Base-by-base conservation (phyloP, 2,113 vertebrate genomes). In the Hipposideros armiger region DNA sequence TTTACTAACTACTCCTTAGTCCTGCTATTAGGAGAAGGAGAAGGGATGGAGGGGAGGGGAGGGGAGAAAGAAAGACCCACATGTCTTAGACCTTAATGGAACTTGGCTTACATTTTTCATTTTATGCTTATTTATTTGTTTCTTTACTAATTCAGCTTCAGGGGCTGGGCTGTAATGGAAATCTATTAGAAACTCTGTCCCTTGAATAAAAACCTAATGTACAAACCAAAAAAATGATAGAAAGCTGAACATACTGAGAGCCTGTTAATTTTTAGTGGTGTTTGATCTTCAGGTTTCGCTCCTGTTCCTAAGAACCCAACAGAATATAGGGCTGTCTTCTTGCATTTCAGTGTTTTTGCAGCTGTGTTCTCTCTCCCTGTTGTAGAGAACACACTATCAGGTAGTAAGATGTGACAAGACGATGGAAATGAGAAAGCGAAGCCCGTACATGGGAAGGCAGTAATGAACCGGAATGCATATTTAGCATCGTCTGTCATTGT, bases 401-500 rank as follows among this genome's bases (percentile, higher is more conserved):
- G 94, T 97, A 96, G 69, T 88, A 87, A 93, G 95, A 93, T 66
- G 66, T 93, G 86, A 87, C 94, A 95, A 84, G 89, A 85, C 93
- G 94, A 95, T 91, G 85, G 83, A 97, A 97, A 96, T 88, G 92
- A 97, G 83, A 86, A 94, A 93, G 92, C 70, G 26, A 87, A 95
- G 91, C 82, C 0, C 1, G 74, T 62, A 56, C 96, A 74, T 42
- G 86, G 90, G 93, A 93, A 97, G 95, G 62, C 90, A 74, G 87
- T 95, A 97, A 98, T 98, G 98, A 98, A 95, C 86, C 4, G 40
- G 96, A 95, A 96, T 97, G 97, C 94, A 96, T 97, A 97, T 98
- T 98, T 98, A 98, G 97, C 97, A 93, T 96, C 95, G 45, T 93
- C 94, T 97, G 95, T 91, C 84, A 97, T 97, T 98, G 97, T 98